Percentiles rank a stretch among this genome's conserved stretches.
phyloP scores from a whole-genome alignment of 2,888 invertebrate species.

The Chaitophorus viminalis region DNA sequence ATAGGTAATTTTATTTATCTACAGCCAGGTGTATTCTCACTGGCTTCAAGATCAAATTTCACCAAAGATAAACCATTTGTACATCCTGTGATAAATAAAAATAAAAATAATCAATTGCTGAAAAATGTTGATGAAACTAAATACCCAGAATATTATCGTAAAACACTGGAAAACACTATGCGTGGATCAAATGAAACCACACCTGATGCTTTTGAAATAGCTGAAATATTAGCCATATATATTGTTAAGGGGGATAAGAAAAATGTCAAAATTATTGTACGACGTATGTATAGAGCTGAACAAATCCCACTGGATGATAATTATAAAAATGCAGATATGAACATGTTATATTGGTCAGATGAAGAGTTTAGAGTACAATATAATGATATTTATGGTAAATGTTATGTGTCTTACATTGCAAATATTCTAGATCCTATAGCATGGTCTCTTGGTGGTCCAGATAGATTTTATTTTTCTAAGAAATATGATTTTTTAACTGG shows the following conservation, averaged over 20 bases:
- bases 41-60: constrained; percentile 24
- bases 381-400: constrained; percentile 75
- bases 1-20: constrained; percentile 52
- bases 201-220: constrained; percentile 81
- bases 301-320: constrained; percentile 74
- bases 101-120: constrained; percentile 8
- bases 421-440: constrained; percentile 71
- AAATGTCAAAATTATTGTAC: constrained; percentile 74
- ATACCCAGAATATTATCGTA: constrained; percentile 84
- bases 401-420: constrained; percentile 75
- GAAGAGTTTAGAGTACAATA: constrained; percentile 74
- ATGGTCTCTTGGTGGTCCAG: constrained; percentile 75
- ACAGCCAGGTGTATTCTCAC: constrained; percentile 24
- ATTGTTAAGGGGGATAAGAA: constrained; percentile 70
- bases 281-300: constrained; percentile 80
- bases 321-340: constrained; percentile 76
- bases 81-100: constrained; percentile 4
- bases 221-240: constrained; percentile 75
- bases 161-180: constrained; percentile 74
- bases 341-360: constrained; percentile 81
- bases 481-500: constrained; percentile 71
- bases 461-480: constrained; percentile 79
- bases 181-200: constrained; percentile 80
- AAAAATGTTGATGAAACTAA: constrained; percentile 73
- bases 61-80: background rate